These are phyloP conservation scores for Syngnathus rostellatus DNA, from an alignment of 2,797 vertebrate genomes.

Conservation along the genomic window DNA sequence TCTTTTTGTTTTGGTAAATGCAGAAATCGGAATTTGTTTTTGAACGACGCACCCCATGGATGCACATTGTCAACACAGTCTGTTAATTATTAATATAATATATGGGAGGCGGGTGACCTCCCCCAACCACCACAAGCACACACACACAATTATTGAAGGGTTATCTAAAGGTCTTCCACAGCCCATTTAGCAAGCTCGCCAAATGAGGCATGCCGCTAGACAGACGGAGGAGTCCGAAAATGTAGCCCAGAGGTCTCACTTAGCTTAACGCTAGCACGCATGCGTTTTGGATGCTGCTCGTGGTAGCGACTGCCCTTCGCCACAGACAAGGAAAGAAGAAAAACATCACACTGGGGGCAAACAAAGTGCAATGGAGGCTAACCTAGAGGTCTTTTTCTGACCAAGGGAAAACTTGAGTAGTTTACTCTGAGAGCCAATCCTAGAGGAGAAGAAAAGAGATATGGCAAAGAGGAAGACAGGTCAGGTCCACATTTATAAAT, in stretches of 20 bases:
- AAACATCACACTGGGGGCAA: slow-evolving; percentile 19
- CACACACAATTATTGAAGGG: slow-evolving; percentile 38
- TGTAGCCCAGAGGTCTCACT: slow-evolving; percentile 26
- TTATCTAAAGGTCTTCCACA: slow-evolving; percentile 69
- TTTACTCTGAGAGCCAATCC: slow-evolving; percentile 93
- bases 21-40: neutral
- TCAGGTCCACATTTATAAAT: slow-evolving; percentile 43
- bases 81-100: slow-evolving; percentile 58
- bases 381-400: slow-evolving; percentile 99
- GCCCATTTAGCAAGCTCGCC: slow-evolving; percentile 56
- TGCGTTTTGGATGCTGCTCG: slow-evolving; percentile 49
- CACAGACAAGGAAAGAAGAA: slow-evolving; percentile 33
- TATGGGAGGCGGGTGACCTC: slow-evolving; percentile 22
- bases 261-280: slow-evolving; percentile 35
- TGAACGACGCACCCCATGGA: slow-evolving; percentile 6
- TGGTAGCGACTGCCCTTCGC: slow-evolving; percentile 56
- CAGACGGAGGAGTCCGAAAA: slow-evolving; percentile 30
- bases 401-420: slow-evolving; percentile 94
- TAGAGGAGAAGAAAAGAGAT: slow-evolving; percentile 73
- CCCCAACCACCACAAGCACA: slow-evolving; percentile 13
- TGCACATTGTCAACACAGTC: slow-evolving; percentile 13
- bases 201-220: slow-evolving; percentile 53
- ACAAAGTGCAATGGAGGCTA: slow-evolving; percentile 64
- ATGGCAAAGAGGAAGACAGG: slow-evolving; percentile 70
- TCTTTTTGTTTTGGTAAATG: neutral